These are phyloP conservation scores for Parazoanthus swiftii DNA, from an alignment of 92 coral and sea anemone species.

Conservation along the genomic window DNA sequence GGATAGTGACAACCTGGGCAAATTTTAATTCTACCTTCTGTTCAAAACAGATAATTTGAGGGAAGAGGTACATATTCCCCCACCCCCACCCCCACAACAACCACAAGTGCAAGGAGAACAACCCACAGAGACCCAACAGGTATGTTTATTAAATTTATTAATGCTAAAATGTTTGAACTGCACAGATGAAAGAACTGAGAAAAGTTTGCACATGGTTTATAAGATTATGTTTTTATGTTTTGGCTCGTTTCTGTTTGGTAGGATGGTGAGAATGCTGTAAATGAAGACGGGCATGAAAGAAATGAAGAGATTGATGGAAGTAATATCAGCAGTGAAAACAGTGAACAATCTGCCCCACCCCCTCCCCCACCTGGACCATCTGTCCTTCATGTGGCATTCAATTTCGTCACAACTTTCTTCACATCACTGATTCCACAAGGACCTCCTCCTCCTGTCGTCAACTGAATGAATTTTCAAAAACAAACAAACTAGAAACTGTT, in stretches of 20 bases:
- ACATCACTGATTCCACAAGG: constrained; percentile 89
- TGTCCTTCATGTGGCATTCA: constrained; percentile 68
- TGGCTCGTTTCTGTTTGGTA: background rate
- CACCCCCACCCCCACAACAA: constrained; percentile 18
- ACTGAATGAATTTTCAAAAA: background rate
- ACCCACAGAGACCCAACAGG: constrained; percentile 17
- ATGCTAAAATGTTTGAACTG: too few species aligned
- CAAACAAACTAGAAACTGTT: constrained; percentile 4
- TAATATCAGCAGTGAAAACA: constrained; percentile 41
- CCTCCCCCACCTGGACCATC: constrained; percentile 83
- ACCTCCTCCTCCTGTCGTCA: constrained; percentile 44
- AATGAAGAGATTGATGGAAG: constrained; percentile 53
- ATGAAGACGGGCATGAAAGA: constrained; percentile 46
- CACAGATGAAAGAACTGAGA: background rate
- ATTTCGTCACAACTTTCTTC: constrained; percentile 89
- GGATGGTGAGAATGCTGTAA: constrained; percentile 39
- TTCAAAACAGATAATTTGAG: background rate
- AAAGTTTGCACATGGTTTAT: background rate
- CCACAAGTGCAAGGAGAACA: constrained; percentile 26
- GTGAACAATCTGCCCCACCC: constrained; percentile 56
- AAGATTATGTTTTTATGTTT: background rate
- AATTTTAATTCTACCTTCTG: background rate
- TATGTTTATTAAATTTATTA: background rate
- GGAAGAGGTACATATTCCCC: constrained; percentile 21
- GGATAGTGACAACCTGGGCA: too few species aligned